These are phyloP conservation scores for Ia io DNA, from an alignment of 2,113 vertebrate species.

Conservation along the genomic window DNA sequence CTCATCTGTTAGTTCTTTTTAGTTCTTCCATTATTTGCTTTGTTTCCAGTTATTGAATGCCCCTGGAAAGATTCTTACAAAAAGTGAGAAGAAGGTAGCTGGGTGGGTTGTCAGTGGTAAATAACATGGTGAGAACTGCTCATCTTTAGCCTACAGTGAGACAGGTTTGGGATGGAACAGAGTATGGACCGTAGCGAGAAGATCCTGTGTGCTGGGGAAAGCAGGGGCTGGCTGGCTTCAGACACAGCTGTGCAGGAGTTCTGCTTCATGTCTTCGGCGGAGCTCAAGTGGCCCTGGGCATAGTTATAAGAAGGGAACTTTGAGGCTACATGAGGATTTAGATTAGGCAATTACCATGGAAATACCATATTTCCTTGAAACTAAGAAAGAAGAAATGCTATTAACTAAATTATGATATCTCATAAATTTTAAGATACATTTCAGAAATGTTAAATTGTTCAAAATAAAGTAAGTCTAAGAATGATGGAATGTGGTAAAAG, in stretches of 20 bases:
- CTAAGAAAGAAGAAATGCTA: background rate
- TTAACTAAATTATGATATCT: constrained; percentile 27
- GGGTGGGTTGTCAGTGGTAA: background rate
- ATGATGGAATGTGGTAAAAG: constrained; percentile 34
- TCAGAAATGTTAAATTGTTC: constrained; percentile 23
- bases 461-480: background rate
- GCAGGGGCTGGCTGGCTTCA: background rate
- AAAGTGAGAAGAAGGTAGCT: background rate
- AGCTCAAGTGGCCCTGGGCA: background rate
- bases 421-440: constrained; percentile 47
- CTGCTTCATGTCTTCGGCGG: background rate
- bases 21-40: background rate
- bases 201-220: background rate
- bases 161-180: background rate
- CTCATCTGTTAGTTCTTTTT: background rate
- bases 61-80: background rate
- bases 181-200: background rate
- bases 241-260: background rate
- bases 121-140: background rate
- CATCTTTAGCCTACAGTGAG: background rate
- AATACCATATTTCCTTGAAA: constrained; percentile 32
- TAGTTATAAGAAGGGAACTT: constrained; percentile 26
- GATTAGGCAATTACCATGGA: background rate
- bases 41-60: background rate
- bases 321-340: background rate